Evolutionary conservation across 2,888 invertebrate species (phyloP), one percentile per base, ranked within the genome.

Genomic region (Myopa testacea): DNA sequence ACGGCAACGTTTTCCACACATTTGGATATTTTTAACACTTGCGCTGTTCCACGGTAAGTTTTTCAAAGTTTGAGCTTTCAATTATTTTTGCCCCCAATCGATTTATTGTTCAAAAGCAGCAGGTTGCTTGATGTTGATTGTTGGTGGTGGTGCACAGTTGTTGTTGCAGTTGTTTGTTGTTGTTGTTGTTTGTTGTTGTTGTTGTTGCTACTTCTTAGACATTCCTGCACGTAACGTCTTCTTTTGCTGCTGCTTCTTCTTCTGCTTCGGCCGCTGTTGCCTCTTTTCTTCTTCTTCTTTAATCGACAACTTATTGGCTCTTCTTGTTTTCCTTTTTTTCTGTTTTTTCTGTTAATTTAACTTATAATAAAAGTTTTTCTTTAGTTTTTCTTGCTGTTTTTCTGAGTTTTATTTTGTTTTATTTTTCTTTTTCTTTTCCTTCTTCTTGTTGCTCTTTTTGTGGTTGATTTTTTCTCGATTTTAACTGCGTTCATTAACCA

Each of bases 11-110:
- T 38, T 38, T 62, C 73, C 12, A 65, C 62, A 63, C 55, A 80
- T 81, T 80, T 81, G 82, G 82, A 82, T 81, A 81, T 79, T 79
- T 82, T 78, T 82, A 79, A 82, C 82, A 81, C 81, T 82, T 80
- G 78, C 82, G 79, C 78, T 81, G 76, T 77, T 81, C 74, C 74
- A 77, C 78, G 81, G 82, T 82, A 80, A 82, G 82, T 81, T 60
- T 73, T 55, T 19, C 37, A 16, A 26, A 52, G 52, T 19, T 63
- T 63, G 26, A 73, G 26, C 34, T 26, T 63, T 34, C 37, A 26
- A 63, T 34, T 34, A 26, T 34, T 6, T 34, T n/a, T 62, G 63
- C 34, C 50, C 37, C 14, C 70, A 70, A 70, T 40, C 12, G 60
- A 72, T 40, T 60, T 50, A 69, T 69, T 69, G 34, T 50, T 69